A percentile compares a stretch with the other conserved stretches of the same genome.
These are phyloP conservation scores for Equus przewalskii DNA, from an alignment of 2,113 vertebrate genomes.

Conservation along the genomic window DNA sequence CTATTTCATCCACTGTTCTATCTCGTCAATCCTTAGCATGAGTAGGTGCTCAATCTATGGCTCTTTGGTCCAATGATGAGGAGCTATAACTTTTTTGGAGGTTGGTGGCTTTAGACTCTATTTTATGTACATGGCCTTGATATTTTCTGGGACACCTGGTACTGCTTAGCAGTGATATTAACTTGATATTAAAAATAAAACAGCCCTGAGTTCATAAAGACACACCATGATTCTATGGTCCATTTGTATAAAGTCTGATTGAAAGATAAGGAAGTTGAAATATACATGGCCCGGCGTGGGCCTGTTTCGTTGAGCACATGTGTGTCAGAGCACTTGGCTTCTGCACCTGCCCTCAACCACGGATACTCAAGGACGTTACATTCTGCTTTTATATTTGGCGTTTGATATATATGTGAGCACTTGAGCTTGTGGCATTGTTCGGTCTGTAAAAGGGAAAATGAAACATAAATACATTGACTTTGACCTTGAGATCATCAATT, in stretches of 20 bases:
- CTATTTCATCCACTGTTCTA: background rate
- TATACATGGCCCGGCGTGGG: background rate
- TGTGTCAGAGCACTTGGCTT: slow-evolving; percentile 23
- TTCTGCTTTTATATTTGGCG: slow-evolving; percentile 29
- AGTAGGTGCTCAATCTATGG: background rate
- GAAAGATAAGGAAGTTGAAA: slow-evolving; percentile 12
- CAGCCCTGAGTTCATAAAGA: background rate
- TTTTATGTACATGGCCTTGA: background rate
- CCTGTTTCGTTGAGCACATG: background rate
- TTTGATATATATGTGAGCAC: slow-evolving; percentile 63
- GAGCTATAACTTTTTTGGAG: slow-evolving; percentile 24
- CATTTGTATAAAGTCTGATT: background rate
- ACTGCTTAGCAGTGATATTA: background rate
- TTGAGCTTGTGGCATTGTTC: slow-evolving; percentile 48
- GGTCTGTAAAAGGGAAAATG: slow-evolving; percentile 66
- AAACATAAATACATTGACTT: slow-evolving; percentile 81
- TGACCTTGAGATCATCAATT: slow-evolving; percentile 79
- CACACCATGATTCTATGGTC: background rate
- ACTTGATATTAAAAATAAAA: slow-evolving; percentile 32
- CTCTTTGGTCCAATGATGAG: background rate
- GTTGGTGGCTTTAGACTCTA: background rate
- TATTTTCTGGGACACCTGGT: background rate
- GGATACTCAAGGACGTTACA: background rate
- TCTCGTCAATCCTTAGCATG: background rate
- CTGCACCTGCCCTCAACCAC: background rate